These are phyloP conservation scores for Leucopsar rothschildi DNA, from an alignment of 2,113 vertebrate species.

Conservation along the genomic window DNA sequence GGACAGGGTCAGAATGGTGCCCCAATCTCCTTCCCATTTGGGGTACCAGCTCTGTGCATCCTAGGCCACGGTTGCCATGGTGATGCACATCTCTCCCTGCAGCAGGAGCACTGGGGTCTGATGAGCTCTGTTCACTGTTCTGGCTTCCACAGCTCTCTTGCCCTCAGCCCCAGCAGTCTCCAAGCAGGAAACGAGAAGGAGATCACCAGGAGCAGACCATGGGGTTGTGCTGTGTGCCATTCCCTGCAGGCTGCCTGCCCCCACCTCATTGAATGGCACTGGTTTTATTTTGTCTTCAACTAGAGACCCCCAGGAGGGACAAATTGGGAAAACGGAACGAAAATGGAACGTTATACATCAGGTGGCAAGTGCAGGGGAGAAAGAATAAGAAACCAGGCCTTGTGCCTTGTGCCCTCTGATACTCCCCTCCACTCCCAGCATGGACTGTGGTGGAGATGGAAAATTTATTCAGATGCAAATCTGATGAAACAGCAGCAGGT, in stretches of 20 bases:
- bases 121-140: constrained; percentile 22
- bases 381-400: neutral
- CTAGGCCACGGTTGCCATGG: constrained; percentile 59
- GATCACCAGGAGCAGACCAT: neutral
- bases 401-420: rapidly evolving
- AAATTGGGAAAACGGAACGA: neutral
- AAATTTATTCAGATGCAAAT: neutral
- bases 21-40: neutral
- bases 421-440: neutral
- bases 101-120: constrained; percentile 8
- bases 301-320: neutral
- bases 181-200: neutral
- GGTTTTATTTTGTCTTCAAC: neutral
- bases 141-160: neutral
- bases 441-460: neutral
- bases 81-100: constrained; percentile 10
- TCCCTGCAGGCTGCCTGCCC: neutral
- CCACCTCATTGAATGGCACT: neutral
- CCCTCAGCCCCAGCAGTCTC: neutral
- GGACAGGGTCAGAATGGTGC: neutral
- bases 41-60: neutral
- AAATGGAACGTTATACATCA: neutral
- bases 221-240: neutral
- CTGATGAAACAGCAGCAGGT: neutral
- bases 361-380: neutral